Conservation (phyloP, 2,888 invertebrate species). For the Sclerodermus sp. region DNA sequence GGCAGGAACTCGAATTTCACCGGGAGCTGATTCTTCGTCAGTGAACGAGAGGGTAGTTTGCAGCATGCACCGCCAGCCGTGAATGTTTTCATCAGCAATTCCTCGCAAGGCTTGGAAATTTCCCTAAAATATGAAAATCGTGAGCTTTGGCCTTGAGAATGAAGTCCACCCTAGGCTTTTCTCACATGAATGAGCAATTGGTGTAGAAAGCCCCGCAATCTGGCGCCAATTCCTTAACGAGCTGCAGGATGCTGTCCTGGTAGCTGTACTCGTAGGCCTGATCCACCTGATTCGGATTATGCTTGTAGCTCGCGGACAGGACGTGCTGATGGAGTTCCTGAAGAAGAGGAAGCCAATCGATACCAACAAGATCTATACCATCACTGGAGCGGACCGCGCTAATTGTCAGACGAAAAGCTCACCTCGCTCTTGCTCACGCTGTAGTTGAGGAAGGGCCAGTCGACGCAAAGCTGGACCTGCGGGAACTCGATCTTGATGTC, state of each 20-base stretch:
- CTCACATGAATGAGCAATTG: conserved; percentile 24
- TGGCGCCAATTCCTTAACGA: conserved; percentile 14
- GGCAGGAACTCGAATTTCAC: conserved; percentile 18
- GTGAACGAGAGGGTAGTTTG: conserved; percentile 6
- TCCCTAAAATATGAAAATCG: conserved; percentile 7
- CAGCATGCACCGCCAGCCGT: conserved; percentile 27
- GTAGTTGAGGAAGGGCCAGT: conserved; percentile 23
- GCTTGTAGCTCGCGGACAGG: background rate
- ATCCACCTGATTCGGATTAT: background rate
- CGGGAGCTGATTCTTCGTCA: conserved; percentile 5
- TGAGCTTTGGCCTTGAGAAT: background rate
- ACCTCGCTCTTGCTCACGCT: conserved; percentile 8
- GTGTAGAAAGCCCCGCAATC: conserved; percentile 20
- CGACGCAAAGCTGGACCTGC: conserved; percentile 30
- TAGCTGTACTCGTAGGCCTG: conserved; percentile 5
- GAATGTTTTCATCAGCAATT: conserved; percentile 16
- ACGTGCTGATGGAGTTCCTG: background rate
- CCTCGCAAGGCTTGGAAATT: conserved; percentile 4
- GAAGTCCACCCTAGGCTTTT: background rate
- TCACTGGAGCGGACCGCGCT: conserved; percentile 3
- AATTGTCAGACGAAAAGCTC: conserved; percentile 8
- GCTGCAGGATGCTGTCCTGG: background rate
- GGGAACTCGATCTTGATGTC: conserved; percentile 27
- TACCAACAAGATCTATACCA: background rate
- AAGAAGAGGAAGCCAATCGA: too few relatives aligned